phyloP scores from a whole-genome alignment of 2,888 invertebrate species.

The Volucella inflata region DNA sequence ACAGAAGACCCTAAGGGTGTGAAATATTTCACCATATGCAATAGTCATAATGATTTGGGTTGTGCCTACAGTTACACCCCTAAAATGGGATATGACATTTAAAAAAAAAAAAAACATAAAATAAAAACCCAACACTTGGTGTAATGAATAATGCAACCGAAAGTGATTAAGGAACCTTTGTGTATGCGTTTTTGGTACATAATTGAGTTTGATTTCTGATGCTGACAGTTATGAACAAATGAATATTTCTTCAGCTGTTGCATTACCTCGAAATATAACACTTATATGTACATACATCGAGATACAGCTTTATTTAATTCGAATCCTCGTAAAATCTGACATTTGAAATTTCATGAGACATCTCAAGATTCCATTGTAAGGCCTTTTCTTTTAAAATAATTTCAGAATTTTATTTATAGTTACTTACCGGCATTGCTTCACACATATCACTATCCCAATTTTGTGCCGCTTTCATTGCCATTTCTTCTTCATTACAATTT shows the following conservation, averaged over 20 bases:
- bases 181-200: conserved; percentile 23
- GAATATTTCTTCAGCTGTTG: background rate
- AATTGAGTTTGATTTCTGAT: conserved; percentile 38
- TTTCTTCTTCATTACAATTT: conserved; percentile 81
- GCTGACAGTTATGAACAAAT: conserved; percentile 33
- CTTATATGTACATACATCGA: no score
- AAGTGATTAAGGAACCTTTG: conserved; percentile 63
- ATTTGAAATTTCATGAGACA: no score
- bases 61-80: conserved; percentile 54
- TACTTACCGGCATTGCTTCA: conserved; percentile 83
- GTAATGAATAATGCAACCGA: conserved; percentile 68
- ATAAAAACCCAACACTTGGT: conserved; percentile 30
- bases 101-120: conserved; percentile 20
- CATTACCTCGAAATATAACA: no score
- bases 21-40: conserved; percentile 69
- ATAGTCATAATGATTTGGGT: conserved; percentile 67
- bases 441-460: conserved; percentile 83
- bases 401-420: background rate
- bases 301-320: no score
- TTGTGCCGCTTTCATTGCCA: conserved; percentile 80
- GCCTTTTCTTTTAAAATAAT: background rate
- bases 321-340: no score
- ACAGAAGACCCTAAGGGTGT: conserved; percentile 42
- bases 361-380: no score
- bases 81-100: conserved; percentile 51